phyloP scores from a whole-genome alignment of 1,140 invertebrate species.

The Papilio glaucus region DNA sequence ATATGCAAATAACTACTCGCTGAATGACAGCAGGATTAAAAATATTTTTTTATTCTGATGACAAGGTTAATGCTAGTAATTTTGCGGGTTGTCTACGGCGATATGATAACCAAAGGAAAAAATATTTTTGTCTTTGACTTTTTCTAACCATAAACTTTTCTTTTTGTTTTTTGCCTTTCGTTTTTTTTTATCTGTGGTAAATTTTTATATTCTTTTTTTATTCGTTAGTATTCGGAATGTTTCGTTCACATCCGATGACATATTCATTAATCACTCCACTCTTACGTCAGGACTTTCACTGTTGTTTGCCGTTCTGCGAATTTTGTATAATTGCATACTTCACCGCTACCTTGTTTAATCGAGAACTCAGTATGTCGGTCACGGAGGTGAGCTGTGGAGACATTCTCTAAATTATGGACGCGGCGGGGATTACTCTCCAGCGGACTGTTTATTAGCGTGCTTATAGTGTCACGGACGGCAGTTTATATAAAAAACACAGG shows the following conservation, averaged over 20 bases:
- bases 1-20: not conserved
- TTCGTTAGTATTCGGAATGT: not conserved
- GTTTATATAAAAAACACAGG: too few relatives aligned
- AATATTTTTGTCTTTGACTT: too few relatives aligned
- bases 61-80: too few relatives aligned
- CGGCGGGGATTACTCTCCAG: conserved; percentile 20
- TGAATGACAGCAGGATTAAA: too few relatives aligned
- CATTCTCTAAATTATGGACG: conserved; percentile 36
- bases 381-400: conserved; percentile 32
- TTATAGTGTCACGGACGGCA: not conserved
- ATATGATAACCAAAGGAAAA: too few relatives aligned
- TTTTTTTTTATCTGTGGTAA: not conserved
- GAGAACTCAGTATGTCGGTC: conserved; percentile 41
- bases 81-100: too few relatives aligned
- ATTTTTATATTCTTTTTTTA: not conserved
- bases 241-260: conserved; percentile 12
- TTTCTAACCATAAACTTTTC: not conserved
- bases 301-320: conserved; percentile 32
- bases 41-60: too few relatives aligned
- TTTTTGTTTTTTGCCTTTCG: not conserved
- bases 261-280: conserved; percentile 19
- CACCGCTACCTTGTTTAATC: conserved; percentile 40
- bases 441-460: conserved; percentile 24
- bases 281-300: conserved; percentile 44
- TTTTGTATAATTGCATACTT: conserved; percentile 43